Base-by-base conservation (phyloP, 2,797 vertebrate species). In the Phataginus tricuspis region DNA sequence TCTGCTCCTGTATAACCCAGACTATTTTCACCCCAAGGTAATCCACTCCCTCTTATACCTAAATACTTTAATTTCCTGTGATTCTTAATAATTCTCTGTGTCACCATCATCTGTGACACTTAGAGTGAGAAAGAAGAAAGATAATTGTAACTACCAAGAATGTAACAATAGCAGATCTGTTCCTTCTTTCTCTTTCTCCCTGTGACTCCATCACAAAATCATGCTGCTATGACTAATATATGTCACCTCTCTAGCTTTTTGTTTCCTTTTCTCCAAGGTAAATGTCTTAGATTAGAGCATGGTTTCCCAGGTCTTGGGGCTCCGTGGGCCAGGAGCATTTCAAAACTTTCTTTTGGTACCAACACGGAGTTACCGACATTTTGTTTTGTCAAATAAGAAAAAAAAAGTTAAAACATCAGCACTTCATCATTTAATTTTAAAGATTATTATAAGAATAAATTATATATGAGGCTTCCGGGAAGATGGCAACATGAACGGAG, bases 331-430 rank as follows among this genome's bases (percentile, higher is more conserved):
- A 51, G 21, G 39, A 31, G 15, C 14, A 27, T 72, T 88, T 63
- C 10, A 37, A 49, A 87, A 69, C 42, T 85, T 49, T 18, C 27
- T 80, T 77, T 78, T 45, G 51, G 23, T 10, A n/a, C 23, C 29
- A 78, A 66, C 3, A 42, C 31, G 49, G 82, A 80, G 27, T 45
- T 87, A 66, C 37, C 49, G 82, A 77, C 8, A 68, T 55, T 95
- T 87, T 72, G 31, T 86, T 92, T 88, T 80, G 66, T 74, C 72
- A 94, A 90, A 34, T 55, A 86, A 66, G 21, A 61, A 90, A 93
- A 93, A 55, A 19, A 16, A 15, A 31, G 14, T 57, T 11, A 45
- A 72, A 92, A 19, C 11, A 79, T 2, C 37, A 15, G 68, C 21
- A 59, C 55, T 91, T 91, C 15, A 39, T 59, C 63, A 49, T 21